Base-by-base conservation (phyloP, 2,797 vertebrate genomes). In the Tarsius wallacei region DNA sequence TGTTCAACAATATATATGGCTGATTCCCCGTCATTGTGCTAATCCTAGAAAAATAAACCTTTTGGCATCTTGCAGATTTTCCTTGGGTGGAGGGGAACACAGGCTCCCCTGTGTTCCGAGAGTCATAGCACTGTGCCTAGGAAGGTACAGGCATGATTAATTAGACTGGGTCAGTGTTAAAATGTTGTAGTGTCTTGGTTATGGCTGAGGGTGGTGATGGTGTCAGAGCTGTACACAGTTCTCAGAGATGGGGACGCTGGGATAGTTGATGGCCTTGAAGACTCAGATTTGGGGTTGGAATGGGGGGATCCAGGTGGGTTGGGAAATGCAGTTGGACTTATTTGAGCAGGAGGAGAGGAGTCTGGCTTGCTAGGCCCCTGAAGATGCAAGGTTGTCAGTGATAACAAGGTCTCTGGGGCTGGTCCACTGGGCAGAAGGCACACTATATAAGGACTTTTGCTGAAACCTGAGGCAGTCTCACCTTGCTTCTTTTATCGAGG, bases 11-110 rank as follows among this genome's bases (percentile, higher is more conserved):
- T 98, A 98, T 98, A 98, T 98, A 98, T 97, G 98, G 98, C 98
- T 96, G 98, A 98, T 98, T 98, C 98, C 95, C 96, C 98, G 98
- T 99, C 98, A 98, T 98, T 91, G 91, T 97, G 88, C 97, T 98
- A 98, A 98, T 98, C 97, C 96, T 98, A 97, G 97, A 98, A 99
- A 99, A 99, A 98, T 97, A 98, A 98, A 94, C 96, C 96, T 97
- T 91, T 87, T 98, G 98, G 98, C 98, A 95, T 98, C 97, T 97
- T 98, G 97, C 93, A 80, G 98, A 97, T 97, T 97, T 97, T 97
- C 97, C 97, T 82, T 70, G 90, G 90, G 68, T 90, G 93, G 96
- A 97, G 96, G 93, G 95, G 1, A 24, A 88, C 82, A 51, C 42
- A 94, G 97, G 90, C 94, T 59, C 94, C 96, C 59, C 94, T 47